A percentile compares a stretch with the other conserved stretches of the same genome.
These are phyloP conservation scores for Rhincodon typus DNA, from an alignment of 2,797 vertebrate genomes.

Conservation along the genomic window DNA sequence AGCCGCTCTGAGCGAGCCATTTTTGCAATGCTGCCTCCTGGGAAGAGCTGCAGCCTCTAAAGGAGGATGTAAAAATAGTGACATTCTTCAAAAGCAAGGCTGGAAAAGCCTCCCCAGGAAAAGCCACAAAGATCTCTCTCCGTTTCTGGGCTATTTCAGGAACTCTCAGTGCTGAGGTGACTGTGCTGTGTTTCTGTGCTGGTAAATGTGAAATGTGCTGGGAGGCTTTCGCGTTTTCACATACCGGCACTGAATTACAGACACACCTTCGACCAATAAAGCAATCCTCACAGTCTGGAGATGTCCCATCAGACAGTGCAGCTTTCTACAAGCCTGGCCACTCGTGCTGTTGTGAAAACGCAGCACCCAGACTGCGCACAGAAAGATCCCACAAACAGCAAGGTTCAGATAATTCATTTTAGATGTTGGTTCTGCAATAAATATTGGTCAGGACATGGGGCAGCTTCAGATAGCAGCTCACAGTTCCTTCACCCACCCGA, in stretches of 20 bases:
- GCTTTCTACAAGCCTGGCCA: not conserved
- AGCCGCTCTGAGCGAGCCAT: not conserved
- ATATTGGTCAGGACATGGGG: not conserved
- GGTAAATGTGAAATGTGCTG: not conserved
- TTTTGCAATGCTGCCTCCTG: not conserved
- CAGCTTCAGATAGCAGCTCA: not conserved
- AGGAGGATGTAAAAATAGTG: slow-evolving; percentile 14
- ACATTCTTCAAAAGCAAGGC: slow-evolving; percentile 14
- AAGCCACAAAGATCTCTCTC: not conserved
- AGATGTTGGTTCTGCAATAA: not conserved
- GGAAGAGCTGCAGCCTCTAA: not conserved
- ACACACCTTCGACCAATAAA: too few relatives aligned
- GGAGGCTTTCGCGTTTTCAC: not conserved
- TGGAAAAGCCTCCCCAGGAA: not conserved
- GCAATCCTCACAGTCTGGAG: not conserved
- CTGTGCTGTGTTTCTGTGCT: not conserved
- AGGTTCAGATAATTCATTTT: not conserved
- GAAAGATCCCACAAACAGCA: not conserved
- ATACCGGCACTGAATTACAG: too few relatives aligned
- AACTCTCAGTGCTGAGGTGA: not conserved
- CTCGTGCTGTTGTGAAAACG: not conserved
- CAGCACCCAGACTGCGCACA: not conserved
- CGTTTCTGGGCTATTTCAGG: not conserved
- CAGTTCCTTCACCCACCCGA: not conserved
- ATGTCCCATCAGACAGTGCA: not conserved